Conservation (phyloP, 2,797 vertebrate genomes). For the Lates japonicus region DNA sequence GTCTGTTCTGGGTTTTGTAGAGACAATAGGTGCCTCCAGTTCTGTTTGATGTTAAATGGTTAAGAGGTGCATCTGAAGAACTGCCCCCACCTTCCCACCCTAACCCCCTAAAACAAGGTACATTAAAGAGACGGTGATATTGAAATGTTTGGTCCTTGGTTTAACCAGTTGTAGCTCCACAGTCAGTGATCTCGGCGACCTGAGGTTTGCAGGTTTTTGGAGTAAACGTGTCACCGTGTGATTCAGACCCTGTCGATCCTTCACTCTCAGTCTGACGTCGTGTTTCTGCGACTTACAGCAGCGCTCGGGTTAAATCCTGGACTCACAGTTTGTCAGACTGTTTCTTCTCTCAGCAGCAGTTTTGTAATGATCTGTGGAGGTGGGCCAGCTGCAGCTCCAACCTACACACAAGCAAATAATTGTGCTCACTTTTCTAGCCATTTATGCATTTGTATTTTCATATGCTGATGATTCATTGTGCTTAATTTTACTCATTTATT, state of each 20-base stretch:
- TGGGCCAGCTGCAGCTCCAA: constrained; percentile 44
- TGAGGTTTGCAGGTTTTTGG: constrained; percentile 23
- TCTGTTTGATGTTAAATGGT: constrained; percentile 67
- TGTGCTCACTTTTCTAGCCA: constrained; percentile 74
- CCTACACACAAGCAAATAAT: constrained; percentile 60
- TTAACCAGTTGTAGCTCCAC: constrained; percentile 42
- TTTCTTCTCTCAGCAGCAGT: constrained; percentile 61
- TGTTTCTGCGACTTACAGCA: constrained; percentile 45
- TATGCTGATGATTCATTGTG: constrained; percentile 74
- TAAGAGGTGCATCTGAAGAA: constrained; percentile 65
- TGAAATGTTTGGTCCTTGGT: constrained; percentile 56
- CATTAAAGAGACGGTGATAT: constrained; percentile 65
- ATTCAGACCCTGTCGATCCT: constrained; percentile 53
- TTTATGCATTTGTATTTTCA: constrained; percentile 80
- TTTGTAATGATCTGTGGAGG: constrained; percentile 68
- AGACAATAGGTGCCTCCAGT: constrained; percentile 76
- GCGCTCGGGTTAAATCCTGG: constrained; percentile 52
- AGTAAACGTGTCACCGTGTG: constrained; percentile 27
- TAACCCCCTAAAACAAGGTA: constrained; percentile 59
- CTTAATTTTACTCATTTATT: constrained; percentile 50
- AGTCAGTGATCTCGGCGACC: constrained; percentile 31
- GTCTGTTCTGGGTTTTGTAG: constrained; percentile 74
- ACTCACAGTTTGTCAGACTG: constrained; percentile 67
- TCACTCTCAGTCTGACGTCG: constrained; percentile 33
- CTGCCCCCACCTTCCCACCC: neutral